A percentile compares a stretch with the other conserved stretches of the same genome.
phyloP scores from a whole-genome alignment of 2,113 vertebrate species.

The Neodontobutis hainanensis region DNA sequence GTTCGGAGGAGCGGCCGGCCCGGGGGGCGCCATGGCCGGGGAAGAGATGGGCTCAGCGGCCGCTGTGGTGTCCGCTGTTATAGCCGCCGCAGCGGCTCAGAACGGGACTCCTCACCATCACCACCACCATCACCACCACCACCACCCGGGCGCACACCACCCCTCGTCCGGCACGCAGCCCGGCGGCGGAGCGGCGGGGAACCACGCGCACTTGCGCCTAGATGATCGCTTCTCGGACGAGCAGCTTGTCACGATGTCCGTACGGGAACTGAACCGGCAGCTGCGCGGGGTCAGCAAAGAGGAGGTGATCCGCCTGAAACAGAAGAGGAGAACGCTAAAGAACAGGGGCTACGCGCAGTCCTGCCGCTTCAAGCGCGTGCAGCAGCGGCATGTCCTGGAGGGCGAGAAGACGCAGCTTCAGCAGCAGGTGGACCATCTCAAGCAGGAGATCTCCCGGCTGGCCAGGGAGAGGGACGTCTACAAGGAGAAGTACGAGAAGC shows the following conservation, averaged over 20 bases:
- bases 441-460: conserved; percentile 98
- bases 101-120: conserved; percentile 82
- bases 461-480: conserved; percentile 98
- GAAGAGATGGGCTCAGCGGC: conserved; percentile 93
- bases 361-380: conserved; percentile 98
- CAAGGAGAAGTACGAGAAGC: conserved; percentile 99
- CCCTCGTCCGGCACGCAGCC: conserved; percentile 75
- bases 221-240: conserved; percentile 99
- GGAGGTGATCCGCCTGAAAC: conserved; percentile 98
- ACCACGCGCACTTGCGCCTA: conserved; percentile 87
- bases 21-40: conserved; percentile 85
- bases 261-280: conserved; percentile 97
- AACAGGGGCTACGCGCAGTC: conserved; percentile 99
- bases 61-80: conserved; percentile 88
- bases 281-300: conserved; percentile 98
- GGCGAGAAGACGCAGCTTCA: conserved; percentile 98
- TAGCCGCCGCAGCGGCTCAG: conserved; percentile 84
- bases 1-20: conserved; percentile 87
- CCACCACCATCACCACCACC: conserved; percentile 85
- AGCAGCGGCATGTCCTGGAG: conserved; percentile 98
- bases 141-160: conserved; percentile 76
- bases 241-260: conserved; percentile 98
- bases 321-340: conserved; percentile 99
- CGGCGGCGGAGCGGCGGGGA: conserved; percentile 65
- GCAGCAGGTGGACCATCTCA: conserved; percentile 99